Conservation (phyloP, 2,797 vertebrate species). For the Bryconaethiops microstoma region DNA sequence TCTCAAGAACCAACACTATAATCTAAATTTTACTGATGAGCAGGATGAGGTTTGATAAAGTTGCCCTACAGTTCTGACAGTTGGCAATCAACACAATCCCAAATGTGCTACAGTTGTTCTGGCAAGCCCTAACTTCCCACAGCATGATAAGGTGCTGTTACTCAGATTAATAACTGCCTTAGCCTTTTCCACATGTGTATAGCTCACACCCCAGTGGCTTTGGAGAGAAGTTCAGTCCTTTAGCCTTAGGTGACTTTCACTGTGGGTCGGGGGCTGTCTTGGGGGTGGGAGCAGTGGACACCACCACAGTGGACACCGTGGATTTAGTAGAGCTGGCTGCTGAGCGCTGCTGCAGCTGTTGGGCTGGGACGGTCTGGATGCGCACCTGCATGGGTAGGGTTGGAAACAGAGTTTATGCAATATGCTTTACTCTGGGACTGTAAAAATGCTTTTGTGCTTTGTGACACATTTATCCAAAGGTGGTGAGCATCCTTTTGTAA, state of each 20-base stretch:
- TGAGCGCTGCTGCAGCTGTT: slow-evolving; percentile 92
- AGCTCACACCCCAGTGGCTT: neutral
- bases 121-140: neutral
- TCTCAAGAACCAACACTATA: neutral
- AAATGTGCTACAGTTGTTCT: slow-evolving; percentile 9
- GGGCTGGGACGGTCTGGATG: slow-evolving; percentile 92
- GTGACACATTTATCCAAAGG: too few relatives aligned
- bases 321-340: slow-evolving; percentile 87
- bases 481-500: too few relatives aligned
- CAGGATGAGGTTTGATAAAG: neutral
- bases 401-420: neutral
- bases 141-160: neutral
- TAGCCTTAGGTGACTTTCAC: slow-evolving; percentile 56
- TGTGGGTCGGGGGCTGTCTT: slow-evolving; percentile 86
- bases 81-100: slow-evolving; percentile 7
- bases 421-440: too few relatives aligned
- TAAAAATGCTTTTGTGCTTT: too few relatives aligned
- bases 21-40: neutral
- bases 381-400: slow-evolving; percentile 80
- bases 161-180: neutral
- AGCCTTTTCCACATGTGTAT: neutral
- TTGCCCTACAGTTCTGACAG: neutral
- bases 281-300: slow-evolving; percentile 90
- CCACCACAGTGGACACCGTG: slow-evolving; percentile 90
- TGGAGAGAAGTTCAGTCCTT: slow-evolving; percentile 30